Percentiles rank a stretch among this genome's conserved stretches.
Evolutionary conservation across 2,797 vertebrate genomes (phyloP).

Genomic region (Anguilla marmorata): DNA sequence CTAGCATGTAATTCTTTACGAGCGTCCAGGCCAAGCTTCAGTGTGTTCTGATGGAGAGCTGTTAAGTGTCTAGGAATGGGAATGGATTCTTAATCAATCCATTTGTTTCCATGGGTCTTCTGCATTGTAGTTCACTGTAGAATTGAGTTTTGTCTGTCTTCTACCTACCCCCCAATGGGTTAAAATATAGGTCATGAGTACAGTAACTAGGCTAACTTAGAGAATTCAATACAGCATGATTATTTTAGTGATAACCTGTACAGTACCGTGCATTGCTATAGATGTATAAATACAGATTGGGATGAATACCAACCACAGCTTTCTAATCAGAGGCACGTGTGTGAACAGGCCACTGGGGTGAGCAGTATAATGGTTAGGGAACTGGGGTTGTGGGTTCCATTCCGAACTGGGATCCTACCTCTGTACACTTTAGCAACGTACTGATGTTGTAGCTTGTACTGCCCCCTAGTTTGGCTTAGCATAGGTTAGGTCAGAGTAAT

Average conservation of each 20-base stretch:
- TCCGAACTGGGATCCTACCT: not conserved
- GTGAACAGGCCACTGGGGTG: not conserved
- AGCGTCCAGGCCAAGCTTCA: not conserved
- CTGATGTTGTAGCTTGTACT: too few relatives aligned
- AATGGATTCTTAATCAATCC: not conserved
- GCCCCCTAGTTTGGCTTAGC: too few relatives aligned
- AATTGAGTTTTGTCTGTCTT: not conserved
- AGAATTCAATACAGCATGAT: not conserved
- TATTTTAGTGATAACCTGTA: not conserved
- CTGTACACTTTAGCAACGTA: too few relatives aligned
- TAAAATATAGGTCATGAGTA: not conserved
- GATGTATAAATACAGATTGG: conserved; percentile 1
- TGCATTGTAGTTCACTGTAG: not conserved
- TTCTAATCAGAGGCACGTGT: not conserved
- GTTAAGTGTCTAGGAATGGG: not conserved
- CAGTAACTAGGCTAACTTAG: not conserved
- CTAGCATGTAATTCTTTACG: not conserved
- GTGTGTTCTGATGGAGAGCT: not conserved
- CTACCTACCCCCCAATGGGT: not conserved
- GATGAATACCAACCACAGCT: not conserved
- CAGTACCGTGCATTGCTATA: not conserved
- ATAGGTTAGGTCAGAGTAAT: too few relatives aligned
- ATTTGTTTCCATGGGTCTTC: not conserved
- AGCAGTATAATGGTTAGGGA: not conserved
- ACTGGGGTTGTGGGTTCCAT: not conserved